Evolutionary conservation across 2,797 vertebrate species (phyloP).

Genomic region (Thripadectes ignobilis): DNA sequence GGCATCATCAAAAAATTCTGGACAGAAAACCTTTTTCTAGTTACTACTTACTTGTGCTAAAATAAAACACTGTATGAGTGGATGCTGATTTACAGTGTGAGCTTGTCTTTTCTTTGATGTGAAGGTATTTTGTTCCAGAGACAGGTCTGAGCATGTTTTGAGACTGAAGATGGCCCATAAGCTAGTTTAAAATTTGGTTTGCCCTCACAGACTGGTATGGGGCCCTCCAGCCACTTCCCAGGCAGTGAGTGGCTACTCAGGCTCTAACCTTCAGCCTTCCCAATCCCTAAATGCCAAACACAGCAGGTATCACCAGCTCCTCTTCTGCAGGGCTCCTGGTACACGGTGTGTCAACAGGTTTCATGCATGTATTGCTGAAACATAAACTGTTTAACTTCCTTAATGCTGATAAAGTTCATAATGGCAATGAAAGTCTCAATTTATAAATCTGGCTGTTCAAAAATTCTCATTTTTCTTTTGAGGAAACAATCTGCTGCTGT

Average conservation of each 20-base stretch:
- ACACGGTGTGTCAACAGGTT: not conserved
- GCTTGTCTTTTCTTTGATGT: not conserved
- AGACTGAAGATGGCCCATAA: not conserved
- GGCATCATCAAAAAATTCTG: not conserved
- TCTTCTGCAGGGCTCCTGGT: not conserved
- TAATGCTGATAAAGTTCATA: not conserved
- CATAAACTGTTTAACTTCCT: not conserved
- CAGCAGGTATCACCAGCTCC: not conserved
- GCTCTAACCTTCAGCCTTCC: not conserved
- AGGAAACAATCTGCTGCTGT: not conserved
- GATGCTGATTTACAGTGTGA: not conserved
- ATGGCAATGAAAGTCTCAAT: not conserved
- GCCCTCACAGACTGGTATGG: accelerated
- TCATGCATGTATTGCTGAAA: not conserved
- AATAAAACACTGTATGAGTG: not conserved
- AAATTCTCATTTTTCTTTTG: not conserved
- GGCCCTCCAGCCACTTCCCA: not conserved
- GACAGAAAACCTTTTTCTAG: not conserved
- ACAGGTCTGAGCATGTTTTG: not conserved
- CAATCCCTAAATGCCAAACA: no score
- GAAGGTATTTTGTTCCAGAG: not conserved
- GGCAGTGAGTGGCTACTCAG: not conserved
- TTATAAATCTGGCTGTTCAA: not conserved
- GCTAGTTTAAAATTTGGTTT: not conserved
- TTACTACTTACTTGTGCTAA: not conserved